phyloP scores from a whole-genome alignment of 2,888 invertebrate species.

The Drosophila vallismaia region DNA sequence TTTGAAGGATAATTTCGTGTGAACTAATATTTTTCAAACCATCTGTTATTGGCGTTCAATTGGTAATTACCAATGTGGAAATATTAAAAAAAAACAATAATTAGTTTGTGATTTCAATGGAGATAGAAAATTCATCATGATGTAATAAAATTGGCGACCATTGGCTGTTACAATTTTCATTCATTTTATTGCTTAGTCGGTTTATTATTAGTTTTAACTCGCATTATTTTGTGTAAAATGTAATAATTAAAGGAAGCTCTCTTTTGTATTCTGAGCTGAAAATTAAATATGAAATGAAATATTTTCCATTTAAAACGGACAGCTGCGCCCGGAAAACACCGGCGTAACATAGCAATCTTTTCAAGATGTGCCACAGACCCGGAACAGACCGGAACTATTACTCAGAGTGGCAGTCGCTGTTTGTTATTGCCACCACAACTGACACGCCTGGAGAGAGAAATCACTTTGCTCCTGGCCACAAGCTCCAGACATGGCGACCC shows the following conservation, averaged over 20 bases:
- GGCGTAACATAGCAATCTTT: slow-evolving; percentile 13
- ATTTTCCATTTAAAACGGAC: slow-evolving; percentile 4
- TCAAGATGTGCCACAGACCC: slow-evolving; percentile 28
- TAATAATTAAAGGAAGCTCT: not conserved
- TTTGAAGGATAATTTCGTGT: slow-evolving; percentile 20
- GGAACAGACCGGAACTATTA: slow-evolving; percentile 25
- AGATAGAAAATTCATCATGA: too few species aligned
- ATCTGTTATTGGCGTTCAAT: slow-evolving; percentile 14
- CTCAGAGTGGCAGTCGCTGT: slow-evolving; percentile 22
- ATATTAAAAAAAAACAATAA: slow-evolving; percentile 13
- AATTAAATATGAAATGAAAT: slow-evolving; percentile 9
- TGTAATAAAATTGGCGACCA: not conserved
- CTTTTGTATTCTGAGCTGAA: not conserved
- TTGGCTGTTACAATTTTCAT: not conserved
- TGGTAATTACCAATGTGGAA: slow-evolving; percentile 17
- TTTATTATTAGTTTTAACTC: not conserved
- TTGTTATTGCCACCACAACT: slow-evolving; percentile 19
- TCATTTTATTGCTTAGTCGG: too few species aligned
- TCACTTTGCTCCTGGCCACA: slow-evolving; percentile 22
- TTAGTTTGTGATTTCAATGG: not conserved
- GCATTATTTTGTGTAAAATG: not conserved
- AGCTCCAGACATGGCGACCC: slow-evolving; percentile 14
- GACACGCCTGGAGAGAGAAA: slow-evolving; percentile 23
- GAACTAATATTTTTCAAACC: slow-evolving; percentile 26
- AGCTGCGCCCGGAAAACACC: slow-evolving; percentile 23